A percentile compares a stretch with the other conserved stretches of the same genome.
phyloP scores from a whole-genome alignment of 1,140 invertebrate species.

The Watersipora subatra region DNA sequence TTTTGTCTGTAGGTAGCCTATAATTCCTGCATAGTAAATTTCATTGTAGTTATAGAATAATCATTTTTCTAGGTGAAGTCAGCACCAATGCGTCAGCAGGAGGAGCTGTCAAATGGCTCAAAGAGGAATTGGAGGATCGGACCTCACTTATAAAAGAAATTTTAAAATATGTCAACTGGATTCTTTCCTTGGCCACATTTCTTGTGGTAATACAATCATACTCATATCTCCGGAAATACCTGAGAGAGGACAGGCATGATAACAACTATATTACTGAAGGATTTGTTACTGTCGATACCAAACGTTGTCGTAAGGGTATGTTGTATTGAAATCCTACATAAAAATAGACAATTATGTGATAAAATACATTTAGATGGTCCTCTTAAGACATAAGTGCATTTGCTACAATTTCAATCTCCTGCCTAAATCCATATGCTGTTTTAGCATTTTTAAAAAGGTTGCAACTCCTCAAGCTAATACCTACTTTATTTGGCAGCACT shows the following conservation, averaged over 20 bases:
- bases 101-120: background rate
- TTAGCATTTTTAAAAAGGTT: too few relatives aligned
- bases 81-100: background rate
- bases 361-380: too few relatives aligned
- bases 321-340: conserved; percentile 6
- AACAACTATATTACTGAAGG: conserved; percentile 11
- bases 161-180: background rate
- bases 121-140: background rate
- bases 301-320: conserved; percentile 9
- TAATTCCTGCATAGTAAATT: too few relatives aligned
- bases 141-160: background rate
- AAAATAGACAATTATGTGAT: too few relatives aligned
- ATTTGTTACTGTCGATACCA: conserved; percentile 8
- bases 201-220: background rate
- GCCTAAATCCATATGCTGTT: too few relatives aligned
- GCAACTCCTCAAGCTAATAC: too few relatives aligned
- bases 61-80: too few relatives aligned
- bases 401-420: too few relatives aligned
- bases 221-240: conserved; percentile 3
- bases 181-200: background rate
- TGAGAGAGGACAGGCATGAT: conserved; percentile 9
- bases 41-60: too few relatives aligned
- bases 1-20: too few relatives aligned
- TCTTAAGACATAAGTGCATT: too few relatives aligned
- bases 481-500: too few relatives aligned